A percentile compares a stretch with the other conserved stretches of the same genome.
Evolutionary conservation across 2,113 vertebrate species (phyloP).

Genomic region (Muntiacus muntjak): DNA sequence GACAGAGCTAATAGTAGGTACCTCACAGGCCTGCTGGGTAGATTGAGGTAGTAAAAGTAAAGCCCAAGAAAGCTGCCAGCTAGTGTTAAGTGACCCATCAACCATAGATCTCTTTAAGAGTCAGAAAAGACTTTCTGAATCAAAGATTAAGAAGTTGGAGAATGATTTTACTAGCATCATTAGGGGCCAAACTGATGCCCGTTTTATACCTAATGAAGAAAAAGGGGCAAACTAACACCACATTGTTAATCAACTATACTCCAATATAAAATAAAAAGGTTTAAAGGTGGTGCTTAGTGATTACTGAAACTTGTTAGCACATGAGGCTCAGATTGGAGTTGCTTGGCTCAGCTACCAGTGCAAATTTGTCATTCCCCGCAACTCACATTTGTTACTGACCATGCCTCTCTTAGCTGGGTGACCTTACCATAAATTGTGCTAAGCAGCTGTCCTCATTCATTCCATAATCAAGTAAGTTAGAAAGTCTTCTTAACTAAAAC

Average conservation of each 20-base stretch:
- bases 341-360: neutral
- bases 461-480: neutral
- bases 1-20: neutral
- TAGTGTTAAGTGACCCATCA: neutral
- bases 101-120: neutral
- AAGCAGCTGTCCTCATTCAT: neutral
- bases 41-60: neutral
- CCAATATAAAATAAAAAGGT: neutral
- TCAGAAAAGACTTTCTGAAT: neutral
- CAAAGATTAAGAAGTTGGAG: conserved; percentile 10
- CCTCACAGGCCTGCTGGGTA: neutral
- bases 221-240: neutral
- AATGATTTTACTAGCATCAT: neutral
- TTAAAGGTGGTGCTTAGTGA: neutral
- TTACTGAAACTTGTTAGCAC: neutral
- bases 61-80: neutral
- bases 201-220: neutral
- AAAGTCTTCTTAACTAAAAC: conserved; percentile 5
- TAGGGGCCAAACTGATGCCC: neutral
- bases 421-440: neutral
- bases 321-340: neutral
- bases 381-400: neutral
- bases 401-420: neutral
- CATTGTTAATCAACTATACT: neutral
- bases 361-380: neutral